Evolutionary conservation across 2,888 invertebrate genomes (phyloP).

Genomic region (Lithophane socia): DNA sequence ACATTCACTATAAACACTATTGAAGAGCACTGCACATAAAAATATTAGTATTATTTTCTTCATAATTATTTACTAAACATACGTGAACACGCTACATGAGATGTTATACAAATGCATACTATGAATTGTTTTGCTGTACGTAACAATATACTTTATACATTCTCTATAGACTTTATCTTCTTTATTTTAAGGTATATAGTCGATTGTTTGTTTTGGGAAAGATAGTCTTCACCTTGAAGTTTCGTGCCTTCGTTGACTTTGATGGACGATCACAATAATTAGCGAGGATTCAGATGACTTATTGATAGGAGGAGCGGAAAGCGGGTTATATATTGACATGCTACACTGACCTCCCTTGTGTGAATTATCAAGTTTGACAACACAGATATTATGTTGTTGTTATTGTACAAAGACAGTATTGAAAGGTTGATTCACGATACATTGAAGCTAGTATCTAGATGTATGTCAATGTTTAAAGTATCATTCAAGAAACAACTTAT

Average conservation of each 20-base stretch:
- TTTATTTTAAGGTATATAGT: conserved; percentile 45
- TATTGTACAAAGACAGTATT: not conserved
- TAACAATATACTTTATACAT: conserved; percentile 24
- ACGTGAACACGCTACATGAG: conserved; percentile 77
- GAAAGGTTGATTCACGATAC: not conserved
- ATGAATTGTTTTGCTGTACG: conserved; percentile 58
- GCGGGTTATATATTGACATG: conserved; percentile 24
- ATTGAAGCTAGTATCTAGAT: not conserved
- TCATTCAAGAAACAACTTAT: not conserved
- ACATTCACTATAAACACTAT: conserved; percentile 76
- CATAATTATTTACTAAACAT: conserved; percentile 70
- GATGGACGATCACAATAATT: conserved; percentile 76
- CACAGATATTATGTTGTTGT: not conserved
- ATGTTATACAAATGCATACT: conserved; percentile 79
- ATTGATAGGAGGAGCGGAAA: conserved; percentile 46
- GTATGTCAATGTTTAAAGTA: not conserved
- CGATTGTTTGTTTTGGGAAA: conserved; percentile 41
- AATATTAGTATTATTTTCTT: conserved; percentile 68
- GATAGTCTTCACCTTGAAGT: conserved; percentile 76
- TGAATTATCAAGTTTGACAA: conserved; percentile 7
- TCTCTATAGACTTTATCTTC: conserved; percentile 19
- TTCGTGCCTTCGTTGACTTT: conserved; percentile 81
- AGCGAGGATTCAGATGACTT: conserved; percentile 68
- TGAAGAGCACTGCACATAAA: conserved; percentile 64
- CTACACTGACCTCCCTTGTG: not conserved